Base-by-base conservation (phyloP, 2,797 vertebrate species). In the Orestias chungarensis region DNA sequence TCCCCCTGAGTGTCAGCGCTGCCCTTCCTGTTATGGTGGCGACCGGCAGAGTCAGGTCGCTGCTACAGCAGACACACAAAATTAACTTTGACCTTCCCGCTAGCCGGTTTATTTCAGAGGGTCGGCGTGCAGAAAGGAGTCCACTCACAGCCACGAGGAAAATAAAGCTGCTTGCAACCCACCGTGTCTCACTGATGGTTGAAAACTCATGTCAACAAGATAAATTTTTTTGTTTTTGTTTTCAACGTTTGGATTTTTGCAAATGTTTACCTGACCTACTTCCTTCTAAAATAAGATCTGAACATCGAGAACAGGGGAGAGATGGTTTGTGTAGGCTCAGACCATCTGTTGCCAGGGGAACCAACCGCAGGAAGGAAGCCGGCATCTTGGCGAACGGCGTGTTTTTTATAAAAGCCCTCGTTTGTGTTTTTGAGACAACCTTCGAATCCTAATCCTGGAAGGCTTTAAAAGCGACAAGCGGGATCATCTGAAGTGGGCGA, bases 11-110 rank as follows among this genome's bases (percentile, higher is more conserved):
- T 67, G 50, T 75, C 71, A 65, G 79, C 49, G 61, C 81, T 71
- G n/a, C 84, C 73, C 82, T 88, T 93, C 91, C 91, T 93, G 92
- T 91, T 92, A 75, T 89, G 85, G 71, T 38, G 75, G 67, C 7
- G 38, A 69, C 57, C 71, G 12, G 73, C n/a, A 0, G 6, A 14
- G 66, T 40, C 6, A 2, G 74, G 70, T 82, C 76, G 68, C 23
- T 15, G 33, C 47, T 61, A 74, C 35, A 75, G 77, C 64, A 68
- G 62, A 55, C 79, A 70, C 71, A 50, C 54, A 29, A 66, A 59
- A 61, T 81, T 77, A 89, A 68, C 87, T 77, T 6, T 75, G 83
- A 88, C 85, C 73, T 82, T 86, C 85, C 85, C 76, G 81, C 47
- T 82, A 64, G 64, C 83, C 80, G 82, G 81, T 83, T 82, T 79